These are phyloP conservation scores for Plemyria rubiginata DNA, from an alignment of 2,888 invertebrate genomes.

Conservation along the genomic window DNA sequence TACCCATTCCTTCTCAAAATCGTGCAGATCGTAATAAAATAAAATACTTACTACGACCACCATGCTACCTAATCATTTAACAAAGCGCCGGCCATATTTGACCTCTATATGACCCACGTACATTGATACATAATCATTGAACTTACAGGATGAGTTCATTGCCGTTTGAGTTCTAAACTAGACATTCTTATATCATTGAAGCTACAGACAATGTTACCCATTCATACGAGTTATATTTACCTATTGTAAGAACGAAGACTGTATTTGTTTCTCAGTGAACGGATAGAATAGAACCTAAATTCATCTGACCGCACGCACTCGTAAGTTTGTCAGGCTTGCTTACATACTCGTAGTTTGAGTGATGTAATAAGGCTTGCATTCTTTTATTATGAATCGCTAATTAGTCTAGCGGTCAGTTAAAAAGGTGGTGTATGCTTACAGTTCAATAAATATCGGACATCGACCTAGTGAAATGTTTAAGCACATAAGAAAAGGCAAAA, in stretches of 20 bases:
- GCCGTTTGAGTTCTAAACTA: conserved; percentile 45
- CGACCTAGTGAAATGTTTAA: conserved; percentile 11
- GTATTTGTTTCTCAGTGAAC: conserved; percentile 25
- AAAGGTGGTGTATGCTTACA: conserved; percentile 45
- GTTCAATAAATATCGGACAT: conserved; percentile 21
- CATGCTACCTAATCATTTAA: conserved; percentile 32
- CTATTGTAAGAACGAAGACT: not conserved
- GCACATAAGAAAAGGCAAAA: no score
- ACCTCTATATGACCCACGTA: conserved; percentile 59
- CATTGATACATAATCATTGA: conserved; percentile 49
- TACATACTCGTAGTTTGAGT: conserved; percentile 52
- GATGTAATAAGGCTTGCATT: conserved; percentile 55
- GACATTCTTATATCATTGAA: conserved; percentile 33
- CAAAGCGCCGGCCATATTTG: conserved; percentile 56
- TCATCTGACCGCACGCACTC: conserved; percentile 9
- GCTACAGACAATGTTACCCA: conserved; percentile 12
- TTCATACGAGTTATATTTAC: conserved; percentile 4
- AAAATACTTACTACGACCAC: no score
- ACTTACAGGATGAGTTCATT: conserved; percentile 56
- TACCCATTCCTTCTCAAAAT: no score
- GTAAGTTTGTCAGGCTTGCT: conserved; percentile 34
- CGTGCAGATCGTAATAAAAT: no score
- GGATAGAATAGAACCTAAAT: not conserved
- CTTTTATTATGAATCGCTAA: conserved; percentile 58
- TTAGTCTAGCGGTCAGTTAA: conserved; percentile 47